Percentiles rank a stretch among this genome's conserved stretches.
Evolutionary conservation across 2,888 invertebrate genomes (phyloP).

Genomic region (Coleophora deauratella): DNA sequence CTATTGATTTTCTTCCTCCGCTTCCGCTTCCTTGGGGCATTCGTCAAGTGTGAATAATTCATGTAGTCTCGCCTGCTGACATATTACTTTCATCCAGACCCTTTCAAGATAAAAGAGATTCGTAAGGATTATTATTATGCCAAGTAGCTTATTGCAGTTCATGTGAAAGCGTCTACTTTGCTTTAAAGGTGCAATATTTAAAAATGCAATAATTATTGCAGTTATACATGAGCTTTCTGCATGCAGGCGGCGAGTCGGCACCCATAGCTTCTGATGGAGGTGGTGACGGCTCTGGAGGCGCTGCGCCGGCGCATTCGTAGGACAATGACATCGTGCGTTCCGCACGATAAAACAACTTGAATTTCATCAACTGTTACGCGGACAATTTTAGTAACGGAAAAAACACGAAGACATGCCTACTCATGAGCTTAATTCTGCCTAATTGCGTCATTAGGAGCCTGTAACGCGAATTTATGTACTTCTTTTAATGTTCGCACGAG

Average conservation of each 20-base stretch:
- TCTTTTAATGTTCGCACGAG: slow-evolving; percentile 20
- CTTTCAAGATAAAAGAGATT: slow-evolving; percentile 43
- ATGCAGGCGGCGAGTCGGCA: too few relatives aligned
- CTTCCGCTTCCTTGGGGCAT: slow-evolving; percentile 37
- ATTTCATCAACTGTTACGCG: slow-evolving; percentile 50
- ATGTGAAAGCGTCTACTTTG: too few relatives aligned
- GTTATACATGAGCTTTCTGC: too few relatives aligned
- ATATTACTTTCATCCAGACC: slow-evolving; percentile 42
- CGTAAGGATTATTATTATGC: too few relatives aligned
- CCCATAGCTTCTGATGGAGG: too few relatives aligned
- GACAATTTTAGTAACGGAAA: slow-evolving; percentile 43
- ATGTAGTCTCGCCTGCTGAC: slow-evolving; percentile 41
- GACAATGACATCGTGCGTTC: slow-evolving; percentile 71
- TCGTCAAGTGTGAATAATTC: slow-evolving; percentile 50
- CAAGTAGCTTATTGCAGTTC: too few relatives aligned
- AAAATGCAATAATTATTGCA: too few relatives aligned
- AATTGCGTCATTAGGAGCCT: slow-evolving; percentile 46
- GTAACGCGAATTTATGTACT: slow-evolving; percentile 40
- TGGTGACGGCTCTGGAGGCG: slow-evolving; percentile 10
- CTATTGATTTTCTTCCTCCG: slow-evolving; percentile 29
- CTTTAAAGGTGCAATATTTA: too few relatives aligned
- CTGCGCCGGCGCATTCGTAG: slow-evolving; percentile 32
- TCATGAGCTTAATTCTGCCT: slow-evolving; percentile 31
- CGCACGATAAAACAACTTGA: slow-evolving; percentile 68
- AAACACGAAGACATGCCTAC: slow-evolving; percentile 20